Evolutionary conservation across 1,140 invertebrate species (phyloP).

Genomic region (Ruditapes philippinarum): DNA sequence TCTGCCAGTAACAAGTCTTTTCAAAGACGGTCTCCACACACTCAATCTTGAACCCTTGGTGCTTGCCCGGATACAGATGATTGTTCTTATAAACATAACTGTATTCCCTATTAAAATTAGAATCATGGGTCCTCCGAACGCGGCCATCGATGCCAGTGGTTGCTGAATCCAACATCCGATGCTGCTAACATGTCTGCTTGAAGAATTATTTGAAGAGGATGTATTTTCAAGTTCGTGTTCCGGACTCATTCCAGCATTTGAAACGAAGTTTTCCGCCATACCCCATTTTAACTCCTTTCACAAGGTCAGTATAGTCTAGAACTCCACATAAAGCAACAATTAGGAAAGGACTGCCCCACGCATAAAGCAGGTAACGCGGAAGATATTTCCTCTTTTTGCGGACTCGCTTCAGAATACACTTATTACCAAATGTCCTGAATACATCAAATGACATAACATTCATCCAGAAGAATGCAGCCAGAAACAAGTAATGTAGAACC

Average conservation of each 20-base stretch:
- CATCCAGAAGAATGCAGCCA: conserved; percentile 90
- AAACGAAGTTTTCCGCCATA: conserved; percentile 71
- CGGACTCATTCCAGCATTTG: background rate
- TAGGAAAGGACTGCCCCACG: conserved; percentile 88
- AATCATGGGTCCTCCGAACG: conserved; percentile 85
- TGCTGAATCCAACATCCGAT: conserved; percentile 87
- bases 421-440: conserved; percentile 89
- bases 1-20: conserved; percentile 77
- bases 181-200: conserved; percentile 11
- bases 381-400: conserved; percentile 84
- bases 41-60: conserved; percentile 70
- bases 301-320: conserved; percentile 86
- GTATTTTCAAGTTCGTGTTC: background rate
- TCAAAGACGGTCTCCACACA: conserved; percentile 70
- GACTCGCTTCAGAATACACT: conserved; percentile 72
- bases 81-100: conserved; percentile 84
- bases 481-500: conserved; percentile 88
- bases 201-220: background rate
- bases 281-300: conserved; percentile 73
- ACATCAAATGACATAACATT: conserved; percentile 89
- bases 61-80: conserved; percentile 88
- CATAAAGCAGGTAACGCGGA: conserved; percentile 88
- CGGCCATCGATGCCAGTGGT: conserved; percentile 81
- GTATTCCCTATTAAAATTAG: conserved; percentile 84
- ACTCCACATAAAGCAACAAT: conserved; percentile 87